Base-by-base conservation (phyloP, 2,888 invertebrate species). In the Cheilosia impressa region DNA sequence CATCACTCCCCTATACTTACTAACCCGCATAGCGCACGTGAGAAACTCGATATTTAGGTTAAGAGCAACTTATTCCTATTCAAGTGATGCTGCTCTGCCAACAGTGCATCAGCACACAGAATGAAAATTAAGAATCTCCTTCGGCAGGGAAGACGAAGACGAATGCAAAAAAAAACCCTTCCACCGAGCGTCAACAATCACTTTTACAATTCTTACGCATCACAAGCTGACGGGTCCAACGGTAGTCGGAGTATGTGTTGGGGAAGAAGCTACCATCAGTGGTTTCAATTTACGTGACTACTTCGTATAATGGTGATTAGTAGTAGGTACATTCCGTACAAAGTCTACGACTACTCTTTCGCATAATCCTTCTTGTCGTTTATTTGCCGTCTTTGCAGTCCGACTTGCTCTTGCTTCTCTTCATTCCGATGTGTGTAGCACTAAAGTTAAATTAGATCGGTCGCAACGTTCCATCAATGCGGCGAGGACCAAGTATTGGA, bases 21-120 rank as follows among this genome's bases (percentile, higher is more conserved):
- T 65, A 45, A 47, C 68, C 55, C 60, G 13, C 38, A 60, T 53
- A 58, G 27, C 31, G 75, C 57, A 80, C 80, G 80, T 84, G 84
- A 84, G 80, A 84, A 84, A 84, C 84, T 84, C 84, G 80, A 84
- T 84, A 84, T 84, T 80, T 75, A 80, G 84, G 80, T 84, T 84
- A 80, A 80, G 80, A 84, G 75, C 69, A 80, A 80, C 84, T 84
- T 80, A 80, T 84, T 80, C 76, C 75, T 71, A 84, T 80, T 84
- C 80, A 71, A 76, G 63, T 69, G 84, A 62, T 57, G 69, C 24
- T 52, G 17, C 69, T 65, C 69, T 65, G 47, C 62, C 52, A 58
- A 53, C 69, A 84, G 50, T 80, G 31, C 69, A 75, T 80, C 73
- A 60, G 60, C 47, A 80, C 58, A 9, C 17, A 71, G 57, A 27